These are phyloP conservation scores for Hozukius guyotensis DNA, from an alignment of 2,797 vertebrate species.

Conservation along the genomic window DNA sequence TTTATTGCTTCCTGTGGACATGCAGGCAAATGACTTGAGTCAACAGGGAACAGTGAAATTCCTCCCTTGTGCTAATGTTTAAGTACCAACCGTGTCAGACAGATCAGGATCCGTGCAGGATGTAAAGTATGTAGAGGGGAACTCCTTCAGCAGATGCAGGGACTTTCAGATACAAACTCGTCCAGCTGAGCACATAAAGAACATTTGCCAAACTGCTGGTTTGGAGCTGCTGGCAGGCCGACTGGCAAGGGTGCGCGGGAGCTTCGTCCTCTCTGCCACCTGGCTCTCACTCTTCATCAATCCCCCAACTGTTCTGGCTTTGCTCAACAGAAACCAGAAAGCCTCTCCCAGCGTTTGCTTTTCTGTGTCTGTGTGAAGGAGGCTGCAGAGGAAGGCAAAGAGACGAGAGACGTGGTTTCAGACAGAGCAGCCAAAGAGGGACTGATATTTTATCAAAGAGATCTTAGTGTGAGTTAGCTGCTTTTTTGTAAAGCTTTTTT, in stretches of 20 bases:
- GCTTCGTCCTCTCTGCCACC: conserved; percentile 13
- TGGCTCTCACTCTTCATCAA: conserved; percentile 1
- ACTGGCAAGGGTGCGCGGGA: background rate
- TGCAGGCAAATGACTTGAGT: background rate
- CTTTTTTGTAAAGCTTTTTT: no score
- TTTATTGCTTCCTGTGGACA: background rate
- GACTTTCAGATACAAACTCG: background rate
- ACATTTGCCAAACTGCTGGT: background rate
- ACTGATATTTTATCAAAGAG: background rate
- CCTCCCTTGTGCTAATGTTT: background rate
- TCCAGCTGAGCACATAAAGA: background rate
- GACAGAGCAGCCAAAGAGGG: background rate
- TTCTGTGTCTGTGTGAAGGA: conserved; percentile 17
- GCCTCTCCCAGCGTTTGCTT: conserved; percentile 35
- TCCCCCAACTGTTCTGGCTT: background rate
- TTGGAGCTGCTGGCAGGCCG: conserved; percentile 1
- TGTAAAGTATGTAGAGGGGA: background rate
- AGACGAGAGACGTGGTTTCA: conserved; percentile 4
- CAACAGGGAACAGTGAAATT: background rate
- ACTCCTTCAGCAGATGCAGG: background rate
- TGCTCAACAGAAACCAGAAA: background rate
- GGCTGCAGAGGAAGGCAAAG: background rate
- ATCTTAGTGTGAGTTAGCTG: background rate
- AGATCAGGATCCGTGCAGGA: background rate
- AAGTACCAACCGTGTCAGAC: background rate